Evolutionary conservation across 2,113 vertebrate species (phyloP), one percentile per base, ranked within the genome.

Genomic region (Vanacampus margaritifer): DNA sequence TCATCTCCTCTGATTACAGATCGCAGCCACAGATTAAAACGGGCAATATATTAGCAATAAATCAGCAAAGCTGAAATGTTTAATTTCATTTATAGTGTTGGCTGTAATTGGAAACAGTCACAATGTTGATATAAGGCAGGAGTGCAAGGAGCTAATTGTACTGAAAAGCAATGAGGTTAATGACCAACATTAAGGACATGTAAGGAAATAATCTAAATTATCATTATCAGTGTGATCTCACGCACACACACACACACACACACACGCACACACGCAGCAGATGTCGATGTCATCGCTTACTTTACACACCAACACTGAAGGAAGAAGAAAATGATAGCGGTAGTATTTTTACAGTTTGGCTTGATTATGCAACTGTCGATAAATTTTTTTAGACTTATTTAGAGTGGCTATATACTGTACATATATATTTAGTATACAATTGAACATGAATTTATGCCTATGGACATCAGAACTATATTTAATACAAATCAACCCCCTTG

Each of bases 41-140:
- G 1, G 68, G 66, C 78, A 86, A 84, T 84, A 78, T 75, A 85
- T 75, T 10, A 74, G 74, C 85, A 72, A 85, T 89, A 83, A 41
- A 89, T 89, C 85, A 87, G 72, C 69, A 35, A 73, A 72, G 69
- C 66, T 80, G 80, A 79, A 79, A 84, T 75, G 74, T 80, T 83
- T 84, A 64, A 85, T 84, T 85, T 74, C 69, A 75, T 80, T 71
- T 65, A 11, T 66, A 56, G 81, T 61, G 71, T 63, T 1, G 72
- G 68, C 80, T 75, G 79, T 86, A 86, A 89, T 86, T 87, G 85
- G 80, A 86, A 89, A 81, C 79, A 82, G 87, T 81, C 77, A 64
- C 21, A 0, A 24, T 66, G 79, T 65, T 86, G 87, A 89, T 83
- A 73, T 72, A 87, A 78, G 28, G 77, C 79, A 10, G 76, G 53